These are phyloP conservation scores for Hypercompe scribonia DNA, from an alignment of 2,888 invertebrate species.

Conservation along the genomic window DNA sequence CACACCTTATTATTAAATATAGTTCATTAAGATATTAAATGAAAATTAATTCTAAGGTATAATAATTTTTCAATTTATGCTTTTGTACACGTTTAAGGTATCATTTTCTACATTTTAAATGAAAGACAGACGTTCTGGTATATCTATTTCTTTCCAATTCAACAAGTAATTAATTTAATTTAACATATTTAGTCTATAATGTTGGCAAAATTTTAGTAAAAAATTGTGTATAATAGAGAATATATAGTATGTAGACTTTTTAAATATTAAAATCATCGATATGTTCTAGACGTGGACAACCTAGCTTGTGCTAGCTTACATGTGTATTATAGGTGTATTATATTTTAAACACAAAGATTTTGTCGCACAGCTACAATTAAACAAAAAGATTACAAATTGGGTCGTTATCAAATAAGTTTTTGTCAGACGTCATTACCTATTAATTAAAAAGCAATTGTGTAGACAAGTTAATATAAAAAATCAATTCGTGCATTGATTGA, in stretches of 20 bases:
- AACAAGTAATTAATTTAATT: neutral
- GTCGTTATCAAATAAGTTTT: neutral
- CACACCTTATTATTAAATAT: too few species aligned
- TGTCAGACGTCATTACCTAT: slow-evolving; percentile 12
- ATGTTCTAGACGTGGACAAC: neutral
- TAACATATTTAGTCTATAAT: too few species aligned
- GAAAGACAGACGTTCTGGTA: neutral
- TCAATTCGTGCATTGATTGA: slow-evolving; percentile 39
- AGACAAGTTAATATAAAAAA: slow-evolving; percentile 44
- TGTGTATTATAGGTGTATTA: too few species aligned
- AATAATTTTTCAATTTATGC: neutral
- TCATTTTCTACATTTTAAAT: neutral
- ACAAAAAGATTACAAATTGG: neutral
- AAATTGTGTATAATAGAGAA: neutral
- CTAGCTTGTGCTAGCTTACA: too few species aligned
- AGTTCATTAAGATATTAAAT: too few species aligned
- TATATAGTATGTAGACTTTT: neutral
- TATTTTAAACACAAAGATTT: too few species aligned
- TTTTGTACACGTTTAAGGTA: neutral
- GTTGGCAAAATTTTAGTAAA: neutral
- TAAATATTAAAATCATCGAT: neutral
- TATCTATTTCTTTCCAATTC: neutral
- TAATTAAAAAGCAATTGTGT: slow-evolving; percentile 40
- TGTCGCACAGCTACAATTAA: neutral
- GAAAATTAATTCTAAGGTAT: too few species aligned